Base-by-base conservation (phyloP, 1,140 invertebrate species). In the Bombus fervidus region DNA sequence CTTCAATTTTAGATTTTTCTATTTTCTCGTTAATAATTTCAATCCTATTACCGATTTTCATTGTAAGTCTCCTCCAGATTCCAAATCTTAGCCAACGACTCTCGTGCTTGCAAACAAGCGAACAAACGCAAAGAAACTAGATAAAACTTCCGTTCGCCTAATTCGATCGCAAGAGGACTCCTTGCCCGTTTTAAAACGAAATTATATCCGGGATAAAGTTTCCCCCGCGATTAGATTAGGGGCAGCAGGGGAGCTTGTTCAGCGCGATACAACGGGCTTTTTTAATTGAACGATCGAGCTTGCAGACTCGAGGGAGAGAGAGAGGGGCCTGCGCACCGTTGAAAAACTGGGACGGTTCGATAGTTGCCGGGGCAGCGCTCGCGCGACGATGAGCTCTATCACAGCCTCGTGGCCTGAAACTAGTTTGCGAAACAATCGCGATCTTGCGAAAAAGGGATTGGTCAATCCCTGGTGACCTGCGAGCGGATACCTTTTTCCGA, bases 351-450 rank as follows among this genome's bases (percentile, higher is more conserved):
- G 59, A 71, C 41, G 53, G 64, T 71, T 43, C 12, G 64, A 71
- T 75, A 57, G 31, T 75, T 57, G n/a, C n/a, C 18, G 43, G 43
- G 18, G 41, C 39, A 72, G 69, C 37, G 34, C 8, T 37, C 47
- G 47, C 47, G 47, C 25, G 37, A 43, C 71, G 47, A 57, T 75
- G 47, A 57, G 43, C 13, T 76, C 25, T 73, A 73, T 73, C 74
- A 64, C 74, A 64, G 59, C 37, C 41, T 43, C 74, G 59, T 74
- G 37, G 28, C 25, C 28, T 41, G 59, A 47, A 59, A 86, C 69
- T 86, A 86, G 69, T 86, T 87, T 41, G 83, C 83, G 76, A 86
- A 86, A 87, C 76, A 74, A 74, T 86, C 76, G 62, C 39, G 71
- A 73, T 73, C 28, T 66, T 22, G 71, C 39, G 83, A 80, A 81